Evolutionary conservation across 92 coral and sea anemone species (phyloP).

Genomic region (Zoanthus solanderi): DNA sequence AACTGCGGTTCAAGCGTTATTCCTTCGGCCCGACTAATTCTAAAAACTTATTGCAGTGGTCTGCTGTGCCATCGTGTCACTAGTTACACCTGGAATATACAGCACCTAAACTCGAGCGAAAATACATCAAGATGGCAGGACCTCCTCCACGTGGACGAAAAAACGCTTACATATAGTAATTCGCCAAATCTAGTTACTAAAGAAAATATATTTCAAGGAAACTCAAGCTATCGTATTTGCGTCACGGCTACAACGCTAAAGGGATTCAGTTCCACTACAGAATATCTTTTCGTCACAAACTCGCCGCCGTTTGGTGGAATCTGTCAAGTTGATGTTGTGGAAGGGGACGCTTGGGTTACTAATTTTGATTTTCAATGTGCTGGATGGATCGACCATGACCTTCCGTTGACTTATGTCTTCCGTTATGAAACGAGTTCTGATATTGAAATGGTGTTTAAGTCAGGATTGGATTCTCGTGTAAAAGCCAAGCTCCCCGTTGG

Average conservation of each 20-base stretch:
- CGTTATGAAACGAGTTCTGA: constrained; percentile 75
- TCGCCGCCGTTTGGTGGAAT: constrained; percentile 78
- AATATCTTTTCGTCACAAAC: constrained; percentile 68
- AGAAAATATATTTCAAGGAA: constrained; percentile 69
- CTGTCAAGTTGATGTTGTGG: constrained; percentile 63
- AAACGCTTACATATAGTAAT: constrained; percentile 69
- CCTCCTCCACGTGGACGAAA: constrained; percentile 60
- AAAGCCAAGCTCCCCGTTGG: constrained; percentile 81
- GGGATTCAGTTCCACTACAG: constrained; percentile 65
- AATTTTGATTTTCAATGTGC: constrained; percentile 65
- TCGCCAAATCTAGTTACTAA: constrained; percentile 81
- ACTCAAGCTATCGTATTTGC: constrained; percentile 68
- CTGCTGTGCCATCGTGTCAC: constrained; percentile 61
- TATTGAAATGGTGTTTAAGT: constrained; percentile 80
- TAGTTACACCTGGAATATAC: constrained; percentile 65
- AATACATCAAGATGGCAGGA: constrained; percentile 54
- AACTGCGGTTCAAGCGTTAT: constrained; percentile 73
- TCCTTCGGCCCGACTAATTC: constrained; percentile 71
- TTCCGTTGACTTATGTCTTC: constrained; percentile 79
- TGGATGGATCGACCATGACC: constrained; percentile 83
- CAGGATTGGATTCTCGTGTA: constrained; percentile 57
- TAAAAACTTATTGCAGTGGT: constrained; percentile 72
- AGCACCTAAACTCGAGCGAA: constrained; percentile 37
- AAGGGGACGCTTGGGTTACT: constrained; percentile 83
- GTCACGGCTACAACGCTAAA: constrained; percentile 64